Percentiles rank a stretch among this genome's conserved stretches.
These are phyloP conservation scores for Tenrec ecaudatus DNA, from an alignment of 2,113 vertebrate species.

Conservation along the genomic window DNA sequence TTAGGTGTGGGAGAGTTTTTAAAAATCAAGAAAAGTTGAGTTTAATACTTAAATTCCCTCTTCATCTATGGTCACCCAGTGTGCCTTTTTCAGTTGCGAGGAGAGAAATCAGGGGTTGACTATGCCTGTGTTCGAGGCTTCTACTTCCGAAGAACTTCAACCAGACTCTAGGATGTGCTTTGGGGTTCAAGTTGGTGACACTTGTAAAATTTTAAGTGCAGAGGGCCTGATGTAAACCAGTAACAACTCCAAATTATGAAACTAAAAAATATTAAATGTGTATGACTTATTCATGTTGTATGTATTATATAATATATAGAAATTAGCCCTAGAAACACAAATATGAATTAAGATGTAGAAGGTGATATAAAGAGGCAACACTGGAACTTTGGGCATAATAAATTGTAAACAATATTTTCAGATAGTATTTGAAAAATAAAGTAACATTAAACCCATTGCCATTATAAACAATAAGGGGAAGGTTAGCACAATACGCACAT, in stretches of 20 bases:
- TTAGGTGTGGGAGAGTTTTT: neutral
- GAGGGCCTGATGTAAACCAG: neutral
- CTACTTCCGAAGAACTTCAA: neutral
- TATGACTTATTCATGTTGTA: neutral
- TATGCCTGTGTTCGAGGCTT: neutral
- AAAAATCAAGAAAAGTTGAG: neutral
- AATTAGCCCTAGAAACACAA: slow-evolving; percentile 14
- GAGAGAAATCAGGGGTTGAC: neutral
- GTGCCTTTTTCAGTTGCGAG: neutral
- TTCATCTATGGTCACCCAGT: neutral
- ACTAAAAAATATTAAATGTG: neutral
- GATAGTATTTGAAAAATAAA: neutral
- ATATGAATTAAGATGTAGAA: neutral
- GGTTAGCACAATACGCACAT: no score
- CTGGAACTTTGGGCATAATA: neutral
- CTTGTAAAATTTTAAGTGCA: neutral
- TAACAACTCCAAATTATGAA: neutral
- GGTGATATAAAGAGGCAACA: neutral
- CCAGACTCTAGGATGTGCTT: neutral
- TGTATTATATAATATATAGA: neutral
- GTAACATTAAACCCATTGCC: neutral
- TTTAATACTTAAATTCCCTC: slow-evolving; percentile 29
- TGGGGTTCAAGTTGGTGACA: neutral
- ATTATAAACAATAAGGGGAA: no score
- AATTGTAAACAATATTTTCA: neutral